Conservation (phyloP, 1,140 invertebrate species). For the Apis florea region DNA sequence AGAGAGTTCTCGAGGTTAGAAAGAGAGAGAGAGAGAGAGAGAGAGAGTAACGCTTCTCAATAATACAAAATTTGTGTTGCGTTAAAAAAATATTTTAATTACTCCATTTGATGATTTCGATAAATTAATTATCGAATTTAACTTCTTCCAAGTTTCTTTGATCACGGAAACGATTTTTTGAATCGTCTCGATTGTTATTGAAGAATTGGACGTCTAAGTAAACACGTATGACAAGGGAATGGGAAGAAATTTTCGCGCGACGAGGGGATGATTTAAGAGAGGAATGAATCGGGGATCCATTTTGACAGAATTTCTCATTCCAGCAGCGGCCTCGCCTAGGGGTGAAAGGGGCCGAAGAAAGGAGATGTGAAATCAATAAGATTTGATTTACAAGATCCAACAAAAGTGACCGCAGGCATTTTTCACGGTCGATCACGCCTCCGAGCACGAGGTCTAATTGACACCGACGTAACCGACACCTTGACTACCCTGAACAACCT, state of each 20-base stretch:
- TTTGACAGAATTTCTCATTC: slow-evolving; percentile 4
- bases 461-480: slow-evolving; percentile 63
- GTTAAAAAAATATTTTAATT: too few species aligned
- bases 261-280: not conserved
- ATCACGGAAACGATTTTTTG: too few species aligned
- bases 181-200: too few species aligned
- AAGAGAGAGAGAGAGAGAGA: too few species aligned
- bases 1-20: too few species aligned
- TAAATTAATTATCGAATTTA: too few species aligned
- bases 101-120: too few species aligned
- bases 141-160: too few species aligned
- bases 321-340: slow-evolving; percentile 4
- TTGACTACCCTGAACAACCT: slow-evolving; percentile 53
- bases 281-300: not conserved
- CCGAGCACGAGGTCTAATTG: slow-evolving; percentile 56
- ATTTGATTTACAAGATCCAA: slow-evolving; percentile 65
- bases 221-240: too few species aligned
- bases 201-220: too few species aligned
- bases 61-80: too few species aligned
- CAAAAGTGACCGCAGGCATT: slow-evolving; percentile 58
- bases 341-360: slow-evolving; percentile 12
- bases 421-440: slow-evolving; percentile 65
- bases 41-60: too few species aligned
- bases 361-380: slow-evolving; percentile 58
- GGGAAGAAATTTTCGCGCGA: not conserved